phyloP scores from a whole-genome alignment of 2,113 vertebrate genomes.

The Recurvirostra avosetta region DNA sequence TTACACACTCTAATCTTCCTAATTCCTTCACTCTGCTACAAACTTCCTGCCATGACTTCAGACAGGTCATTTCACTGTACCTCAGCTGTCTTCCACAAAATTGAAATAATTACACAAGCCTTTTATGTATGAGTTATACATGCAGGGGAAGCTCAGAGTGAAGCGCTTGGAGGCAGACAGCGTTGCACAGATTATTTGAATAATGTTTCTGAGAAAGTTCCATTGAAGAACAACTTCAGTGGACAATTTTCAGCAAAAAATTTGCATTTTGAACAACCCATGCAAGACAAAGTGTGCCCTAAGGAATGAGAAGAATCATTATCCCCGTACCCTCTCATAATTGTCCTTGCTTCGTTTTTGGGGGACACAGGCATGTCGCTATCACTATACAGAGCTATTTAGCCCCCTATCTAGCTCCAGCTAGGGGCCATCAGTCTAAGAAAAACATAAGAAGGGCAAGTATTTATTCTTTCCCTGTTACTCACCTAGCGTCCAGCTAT shows the following conservation, averaged over 20 bases:
- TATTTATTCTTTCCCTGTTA: background rate
- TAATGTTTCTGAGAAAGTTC: background rate
- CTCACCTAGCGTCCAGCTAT: background rate
- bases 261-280: background rate
- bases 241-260: background rate
- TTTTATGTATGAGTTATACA: background rate
- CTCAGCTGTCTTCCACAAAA: background rate
- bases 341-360: background rate
- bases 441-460: background rate
- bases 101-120: background rate
- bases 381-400: background rate
- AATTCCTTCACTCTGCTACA: background rate
- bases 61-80: background rate
- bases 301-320: background rate
- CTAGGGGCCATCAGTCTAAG: background rate
- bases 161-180: background rate
- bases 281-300: background rate
- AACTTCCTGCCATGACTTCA: background rate
- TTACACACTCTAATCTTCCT: background rate
- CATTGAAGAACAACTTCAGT: background rate
- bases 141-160: background rate
- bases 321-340: background rate
- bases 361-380: background rate
- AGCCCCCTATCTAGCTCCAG: background rate
- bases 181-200: background rate